Conservation (phyloP, 2,797 vertebrate species). For the Phrynocephalus forsythii region DNA sequence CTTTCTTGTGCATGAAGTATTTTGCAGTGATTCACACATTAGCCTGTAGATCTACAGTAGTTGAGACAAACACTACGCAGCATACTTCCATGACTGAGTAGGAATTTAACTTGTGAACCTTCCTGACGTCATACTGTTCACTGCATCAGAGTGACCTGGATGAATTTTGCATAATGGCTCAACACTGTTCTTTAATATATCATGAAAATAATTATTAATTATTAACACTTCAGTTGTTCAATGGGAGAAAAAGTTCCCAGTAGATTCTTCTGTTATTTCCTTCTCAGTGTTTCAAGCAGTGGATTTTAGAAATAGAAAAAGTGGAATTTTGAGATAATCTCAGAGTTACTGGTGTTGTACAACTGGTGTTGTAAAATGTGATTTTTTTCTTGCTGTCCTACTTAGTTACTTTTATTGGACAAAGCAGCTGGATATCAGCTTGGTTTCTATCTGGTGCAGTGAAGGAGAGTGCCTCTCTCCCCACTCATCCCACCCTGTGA, state of each 20-base stretch:
- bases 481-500: not conserved
- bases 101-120: not conserved
- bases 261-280: not conserved
- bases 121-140: not conserved
- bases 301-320: too few species aligned
- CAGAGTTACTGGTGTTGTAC: not conserved
- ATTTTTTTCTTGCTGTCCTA: not conserved
- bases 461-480: conserved; percentile 1
- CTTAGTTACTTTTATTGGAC: not conserved
- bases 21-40: not conserved
- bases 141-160: not conserved
- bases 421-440: not conserved
- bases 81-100: not conserved
- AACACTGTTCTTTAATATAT: too few species aligned
- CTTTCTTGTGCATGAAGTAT: not conserved
- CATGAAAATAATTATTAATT: not conserved
- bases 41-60: not conserved
- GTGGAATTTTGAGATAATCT: not conserved
- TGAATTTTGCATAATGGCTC: too few species aligned
- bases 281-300: not conserved
- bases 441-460: conserved; percentile 16
- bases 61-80: not conserved
- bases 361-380: not conserved
- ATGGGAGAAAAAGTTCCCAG: not conserved
- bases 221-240: not conserved